Evolutionary conservation across 2,888 invertebrate genomes (phyloP), one percentile per base, ranked within the genome.

Genomic region (Crematogaster levior): DNA sequence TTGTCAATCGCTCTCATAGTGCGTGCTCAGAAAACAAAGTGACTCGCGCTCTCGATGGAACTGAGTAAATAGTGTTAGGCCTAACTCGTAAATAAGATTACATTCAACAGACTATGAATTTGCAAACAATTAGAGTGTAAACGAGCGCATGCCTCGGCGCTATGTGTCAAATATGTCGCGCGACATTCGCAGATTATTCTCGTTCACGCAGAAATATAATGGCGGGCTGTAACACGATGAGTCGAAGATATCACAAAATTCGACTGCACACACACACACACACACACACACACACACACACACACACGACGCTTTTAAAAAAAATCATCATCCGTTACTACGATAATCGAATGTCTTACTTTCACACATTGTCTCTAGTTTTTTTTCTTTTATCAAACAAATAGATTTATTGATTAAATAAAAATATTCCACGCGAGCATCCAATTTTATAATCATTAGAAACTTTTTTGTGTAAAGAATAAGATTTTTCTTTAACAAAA

Each of bases 11-110:
- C 79, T 58, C 58, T 80, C 81, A 66, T 43, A 10, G 61, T 70
- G 75, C 75, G 79, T 72, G 82, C 63, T 51, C 58, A 58, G 63
- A 21, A 82, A 82, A 34, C 77, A 53, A 82, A 84, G 80, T 58
- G 75, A 81, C 81, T 82, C 72, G 51, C 27, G 24, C 77, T 66
- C 79, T 40, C 74, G 80, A 43, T 75, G 66, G 72, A 84, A 86
- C 81, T 80, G 68, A 84, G 82, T 77, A 88, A 89, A 87, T 68
- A 88, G 79, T 40, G 77, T 73, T 86, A 86, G 74, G 75, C 79
- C 43, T 79, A n/a, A 70, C 85, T 84, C 82, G 84, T 86, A 89
- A 89, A 89, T 82, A 84, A 89, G 89, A 89, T 88, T 88, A 86
- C 85, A 80, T 82, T 51, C 65, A 74, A 46, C 81, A 72, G 88